Percentiles rank a stretch among this genome's conserved stretches.
Conservation (phyloP, 2,113 vertebrate genomes). For the Sialia sialis region DNA sequence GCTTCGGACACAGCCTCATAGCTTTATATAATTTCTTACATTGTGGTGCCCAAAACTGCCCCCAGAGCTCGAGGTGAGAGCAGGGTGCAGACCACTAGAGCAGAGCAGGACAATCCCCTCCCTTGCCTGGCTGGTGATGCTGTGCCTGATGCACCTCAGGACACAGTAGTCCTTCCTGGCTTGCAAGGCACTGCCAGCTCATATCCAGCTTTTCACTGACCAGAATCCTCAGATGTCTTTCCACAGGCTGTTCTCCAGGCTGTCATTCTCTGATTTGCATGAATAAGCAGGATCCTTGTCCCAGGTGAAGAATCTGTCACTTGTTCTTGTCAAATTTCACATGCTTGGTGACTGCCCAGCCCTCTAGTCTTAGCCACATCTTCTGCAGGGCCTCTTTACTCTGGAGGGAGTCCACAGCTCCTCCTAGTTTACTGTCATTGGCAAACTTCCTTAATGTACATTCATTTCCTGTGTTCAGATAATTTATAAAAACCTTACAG, state of each 20-base stretch:
- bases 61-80: rapidly evolving
- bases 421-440: background rate
- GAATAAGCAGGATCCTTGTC: background rate
- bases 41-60: rapidly evolving
- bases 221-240: background rate
- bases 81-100: background rate
- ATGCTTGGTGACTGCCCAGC: background rate
- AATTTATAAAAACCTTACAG: background rate
- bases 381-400: background rate
- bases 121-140: rapidly evolving
- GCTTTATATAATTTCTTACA: background rate
- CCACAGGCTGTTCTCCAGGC: background rate
- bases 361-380: background rate
- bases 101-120: background rate
- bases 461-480: background rate
- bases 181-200: background rate
- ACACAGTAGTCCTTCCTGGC: rapidly evolving
- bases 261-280: background rate
- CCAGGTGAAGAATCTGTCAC: background rate
- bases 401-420: background rate
- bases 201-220: background rate
- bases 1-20: background rate
- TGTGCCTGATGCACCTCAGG: background rate
- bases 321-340: background rate
- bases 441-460: background rate